Conservation (phyloP, 2,797 vertebrate genomes). For the Natrix natrix region DNA sequence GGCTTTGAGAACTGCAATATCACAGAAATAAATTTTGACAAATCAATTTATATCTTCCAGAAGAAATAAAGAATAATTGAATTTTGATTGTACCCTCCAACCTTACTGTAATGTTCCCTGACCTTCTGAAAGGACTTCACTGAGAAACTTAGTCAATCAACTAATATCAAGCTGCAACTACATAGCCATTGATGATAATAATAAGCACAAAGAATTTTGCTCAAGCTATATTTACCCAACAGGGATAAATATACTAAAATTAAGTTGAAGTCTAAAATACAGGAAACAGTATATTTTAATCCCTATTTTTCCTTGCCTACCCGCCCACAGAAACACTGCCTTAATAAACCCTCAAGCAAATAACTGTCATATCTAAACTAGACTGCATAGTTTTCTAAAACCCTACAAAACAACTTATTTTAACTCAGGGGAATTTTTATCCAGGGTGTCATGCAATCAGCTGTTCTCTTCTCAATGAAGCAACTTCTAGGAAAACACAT, state of each 20-base stretch:
- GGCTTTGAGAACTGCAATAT: not conserved
- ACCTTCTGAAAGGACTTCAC: not conserved
- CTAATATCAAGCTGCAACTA: not conserved
- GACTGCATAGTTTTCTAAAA: constrained; percentile 29
- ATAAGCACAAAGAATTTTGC: not conserved
- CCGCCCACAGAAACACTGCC: not conserved
- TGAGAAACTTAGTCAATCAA: not conserved
- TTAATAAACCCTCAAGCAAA: constrained; percentile 12
- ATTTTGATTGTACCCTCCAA: not conserved
- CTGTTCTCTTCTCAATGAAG: constrained; percentile 36
- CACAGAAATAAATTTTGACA: not conserved
- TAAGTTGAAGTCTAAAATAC: not conserved
- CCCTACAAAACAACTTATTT: constrained; percentile 36
- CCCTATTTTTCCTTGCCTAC: constrained; percentile 15
- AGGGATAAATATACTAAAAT: not conserved
- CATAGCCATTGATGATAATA: not conserved
- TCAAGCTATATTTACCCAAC: accelerated
- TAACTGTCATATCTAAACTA: not conserved
- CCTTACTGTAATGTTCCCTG: not conserved
- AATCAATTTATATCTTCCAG: not conserved
- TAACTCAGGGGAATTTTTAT: constrained; percentile 29
- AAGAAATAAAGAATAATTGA: not conserved
- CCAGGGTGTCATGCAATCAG: not conserved
- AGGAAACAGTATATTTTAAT: constrained; percentile 39
- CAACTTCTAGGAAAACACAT: constrained; percentile 1